Conservation (phyloP, 2,113 vertebrate species). For the Corythoichthys haematopterus region DNA sequence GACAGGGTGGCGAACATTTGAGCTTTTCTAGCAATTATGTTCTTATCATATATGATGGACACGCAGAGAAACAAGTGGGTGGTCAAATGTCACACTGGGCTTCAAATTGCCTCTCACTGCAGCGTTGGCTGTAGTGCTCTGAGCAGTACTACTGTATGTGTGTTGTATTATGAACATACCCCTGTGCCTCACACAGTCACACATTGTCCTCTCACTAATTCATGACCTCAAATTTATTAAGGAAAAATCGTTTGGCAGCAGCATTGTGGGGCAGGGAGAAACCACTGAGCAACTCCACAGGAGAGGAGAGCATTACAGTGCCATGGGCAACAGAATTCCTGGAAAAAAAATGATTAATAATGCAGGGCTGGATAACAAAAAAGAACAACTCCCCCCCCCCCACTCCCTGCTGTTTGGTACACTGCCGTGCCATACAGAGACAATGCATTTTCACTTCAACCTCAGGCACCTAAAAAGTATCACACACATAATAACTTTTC, state of each 20-base stretch:
- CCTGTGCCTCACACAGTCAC: constrained; percentile 43
- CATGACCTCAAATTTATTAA: constrained; percentile 55
- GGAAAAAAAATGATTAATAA: constrained; percentile 76
- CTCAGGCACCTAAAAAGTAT: constrained; percentile 51
- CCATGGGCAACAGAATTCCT: constrained; percentile 69
- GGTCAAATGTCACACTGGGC: constrained; percentile 45
- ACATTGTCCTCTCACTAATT: constrained; percentile 57
- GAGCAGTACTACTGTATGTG: constrained; percentile 35
- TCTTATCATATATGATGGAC: constrained; percentile 46
- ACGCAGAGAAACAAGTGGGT: constrained; percentile 19
- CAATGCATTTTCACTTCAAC: constrained; percentile 62
- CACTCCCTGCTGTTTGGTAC: constrained; percentile 60
- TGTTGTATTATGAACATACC: constrained; percentile 45
- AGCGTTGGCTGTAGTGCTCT: constrained; percentile 5
- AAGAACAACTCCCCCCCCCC: constrained; percentile 20
- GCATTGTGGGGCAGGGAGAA: constrained; percentile 41
- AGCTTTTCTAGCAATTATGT: constrained; percentile 46
- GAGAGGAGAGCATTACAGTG: constrained; percentile 57
- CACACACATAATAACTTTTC: constrained; percentile 31
- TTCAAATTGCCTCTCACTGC: constrained; percentile 30
- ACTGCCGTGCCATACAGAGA: constrained; percentile 54
- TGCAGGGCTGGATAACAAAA: constrained; percentile 72
- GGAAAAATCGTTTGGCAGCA: constrained; percentile 42
- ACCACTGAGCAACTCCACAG: constrained; percentile 47
- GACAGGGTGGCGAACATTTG: constrained; percentile 35